Evolutionary conservation across 2,888 invertebrate species (phyloP).

Genomic region (Prosopocoilus inquinatus): DNA sequence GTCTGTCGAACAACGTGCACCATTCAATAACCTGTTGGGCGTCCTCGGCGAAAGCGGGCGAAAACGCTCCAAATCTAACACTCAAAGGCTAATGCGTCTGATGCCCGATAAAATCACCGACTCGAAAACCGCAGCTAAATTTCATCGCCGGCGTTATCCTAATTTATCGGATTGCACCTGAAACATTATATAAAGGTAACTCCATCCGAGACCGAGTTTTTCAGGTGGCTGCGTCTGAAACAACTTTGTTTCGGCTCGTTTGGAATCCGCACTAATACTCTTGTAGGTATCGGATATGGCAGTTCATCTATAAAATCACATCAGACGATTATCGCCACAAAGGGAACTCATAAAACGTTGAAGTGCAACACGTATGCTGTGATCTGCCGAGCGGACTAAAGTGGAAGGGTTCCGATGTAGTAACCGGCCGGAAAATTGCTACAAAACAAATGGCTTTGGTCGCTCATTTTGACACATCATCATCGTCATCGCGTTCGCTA

Average conservation of each 20-base stretch:
- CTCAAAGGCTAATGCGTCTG: too few species aligned
- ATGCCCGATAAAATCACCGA: too few species aligned
- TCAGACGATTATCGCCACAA: conserved; percentile 45
- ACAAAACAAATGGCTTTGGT: conserved; percentile 36
- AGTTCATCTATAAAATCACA: conserved; percentile 50
- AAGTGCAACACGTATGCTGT: conserved; percentile 32
- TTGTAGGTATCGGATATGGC: conserved; percentile 36
- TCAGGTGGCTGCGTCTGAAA: conserved; percentile 29
- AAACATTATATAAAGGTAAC: conserved; percentile 22
- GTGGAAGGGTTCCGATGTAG: conserved; percentile 37
- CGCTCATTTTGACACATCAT: conserved; percentile 24
- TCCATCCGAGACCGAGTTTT: conserved; percentile 25
- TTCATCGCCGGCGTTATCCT: too few species aligned
- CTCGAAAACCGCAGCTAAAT: too few species aligned
- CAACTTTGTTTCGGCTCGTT: conserved; percentile 43
- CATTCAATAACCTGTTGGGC: conserved; percentile 29
- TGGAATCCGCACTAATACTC: conserved; percentile 39
- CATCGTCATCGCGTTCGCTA: background rate
- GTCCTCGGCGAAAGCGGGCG: conserved; percentile 15
- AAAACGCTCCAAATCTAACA: too few species aligned
- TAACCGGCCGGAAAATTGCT: conserved; percentile 45
- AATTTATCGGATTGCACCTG: conserved; percentile 12
- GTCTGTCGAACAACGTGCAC: conserved; percentile 30
- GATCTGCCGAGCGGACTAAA: conserved; percentile 42
- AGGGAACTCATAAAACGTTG: conserved; percentile 14